Evolutionary conservation across 2,888 invertebrate genomes (phyloP).

Genomic region (Calliscelio sp.): DNA sequence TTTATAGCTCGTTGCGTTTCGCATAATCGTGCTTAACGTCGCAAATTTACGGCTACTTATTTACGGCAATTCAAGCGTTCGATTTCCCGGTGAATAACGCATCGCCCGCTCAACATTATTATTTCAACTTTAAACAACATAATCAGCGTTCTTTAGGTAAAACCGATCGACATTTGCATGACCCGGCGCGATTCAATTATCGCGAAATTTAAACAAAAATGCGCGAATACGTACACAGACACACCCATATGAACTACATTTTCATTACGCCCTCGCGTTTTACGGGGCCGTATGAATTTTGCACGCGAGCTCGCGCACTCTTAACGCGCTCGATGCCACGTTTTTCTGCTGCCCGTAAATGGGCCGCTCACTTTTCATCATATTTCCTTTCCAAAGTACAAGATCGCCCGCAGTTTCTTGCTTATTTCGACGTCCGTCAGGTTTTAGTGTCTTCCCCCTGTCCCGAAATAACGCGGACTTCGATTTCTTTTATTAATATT

Average conservation of each 20-base stretch:
- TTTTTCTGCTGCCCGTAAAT: conserved; percentile 31
- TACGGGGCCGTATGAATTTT: conserved; percentile 18
- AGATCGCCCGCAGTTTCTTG: background rate
- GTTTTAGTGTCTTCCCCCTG: no score
- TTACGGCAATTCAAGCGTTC: conserved; percentile 55
- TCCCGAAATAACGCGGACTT: background rate
- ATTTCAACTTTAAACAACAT: conserved; percentile 38
- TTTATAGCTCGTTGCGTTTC: conserved; percentile 64
- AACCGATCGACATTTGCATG: conserved; percentile 41
- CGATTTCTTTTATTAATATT: conserved; percentile 22
- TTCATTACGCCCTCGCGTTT: conserved; percentile 28
- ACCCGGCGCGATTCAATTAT: conserved; percentile 28
- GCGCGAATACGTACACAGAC: no score
- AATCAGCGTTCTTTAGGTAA: conserved; percentile 45
- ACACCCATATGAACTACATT: no score
- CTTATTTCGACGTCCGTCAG: background rate
- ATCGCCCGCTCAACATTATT: conserved; percentile 13
- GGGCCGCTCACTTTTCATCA: conserved; percentile 33
- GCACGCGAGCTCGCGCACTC: conserved; percentile 30
- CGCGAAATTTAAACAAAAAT: background rate
- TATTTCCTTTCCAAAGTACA: conserved; percentile 1
- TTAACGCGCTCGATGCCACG: conserved; percentile 3
- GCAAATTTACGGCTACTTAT: conserved; percentile 68
- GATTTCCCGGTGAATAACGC: conserved; percentile 37
- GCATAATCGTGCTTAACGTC: conserved; percentile 66